A percentile compares a stretch with the other conserved stretches of the same genome.
Evolutionary conservation across 2,113 vertebrate species (phyloP).

Genomic region (Anas platyrhynchos): DNA sequence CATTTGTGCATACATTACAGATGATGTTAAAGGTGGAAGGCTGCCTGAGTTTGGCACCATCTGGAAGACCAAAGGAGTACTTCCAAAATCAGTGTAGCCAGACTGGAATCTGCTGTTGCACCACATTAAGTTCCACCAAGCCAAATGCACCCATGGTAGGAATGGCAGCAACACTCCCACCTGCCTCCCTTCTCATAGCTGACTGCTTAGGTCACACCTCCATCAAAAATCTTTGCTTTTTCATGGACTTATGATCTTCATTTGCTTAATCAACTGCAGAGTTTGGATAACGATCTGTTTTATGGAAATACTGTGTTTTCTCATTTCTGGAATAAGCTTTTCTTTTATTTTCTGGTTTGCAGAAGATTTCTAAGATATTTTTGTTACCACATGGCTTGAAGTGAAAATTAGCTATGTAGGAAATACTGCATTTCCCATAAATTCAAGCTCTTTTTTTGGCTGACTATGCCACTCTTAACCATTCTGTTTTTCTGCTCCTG

Average conservation of each 20-base stretch:
- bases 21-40: no score
- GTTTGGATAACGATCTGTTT: neutral
- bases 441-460: neutral
- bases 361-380: neutral
- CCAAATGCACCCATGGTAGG: no score
- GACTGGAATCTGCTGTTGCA: no score
- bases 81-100: no score
- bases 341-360: neutral
- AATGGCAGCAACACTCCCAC: no score
- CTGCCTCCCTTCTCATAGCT: neutral
- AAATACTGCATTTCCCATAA: neutral
- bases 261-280: neutral
- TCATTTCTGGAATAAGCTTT: neutral
- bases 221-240: neutral
- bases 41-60: no score
- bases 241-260: neutral
- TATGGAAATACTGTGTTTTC: neutral
- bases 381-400: neutral
- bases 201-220: accelerated
- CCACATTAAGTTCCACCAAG: no score
- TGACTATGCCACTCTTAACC: neutral
- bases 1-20: no score
- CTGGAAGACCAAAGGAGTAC: no score
- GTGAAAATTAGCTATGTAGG: neutral
- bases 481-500: neutral